Percentiles rank a stretch among this genome's conserved stretches.
Conservation (phyloP, 2,888 invertebrate species). For the Eremobia ochroleuca region DNA sequence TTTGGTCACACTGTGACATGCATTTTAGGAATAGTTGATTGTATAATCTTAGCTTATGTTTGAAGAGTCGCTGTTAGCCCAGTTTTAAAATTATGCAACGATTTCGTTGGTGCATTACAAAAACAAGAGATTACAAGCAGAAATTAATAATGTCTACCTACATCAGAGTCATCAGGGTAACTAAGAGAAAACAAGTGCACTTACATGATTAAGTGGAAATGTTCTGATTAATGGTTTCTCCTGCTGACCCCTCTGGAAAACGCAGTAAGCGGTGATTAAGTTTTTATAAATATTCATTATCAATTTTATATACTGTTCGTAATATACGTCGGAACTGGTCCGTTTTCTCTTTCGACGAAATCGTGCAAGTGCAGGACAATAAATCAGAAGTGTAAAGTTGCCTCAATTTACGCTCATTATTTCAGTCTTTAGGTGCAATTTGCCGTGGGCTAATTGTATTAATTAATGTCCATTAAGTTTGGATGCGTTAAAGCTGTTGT, state of each 20-base stretch:
- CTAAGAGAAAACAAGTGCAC: conserved; percentile 76
- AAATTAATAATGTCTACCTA: conserved; percentile 75
- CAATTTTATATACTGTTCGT: conserved; percentile 88
- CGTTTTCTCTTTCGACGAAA: conserved; percentile 91
- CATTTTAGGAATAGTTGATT: conserved; percentile 37
- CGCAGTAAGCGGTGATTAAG: conserved; percentile 85
- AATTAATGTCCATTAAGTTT: conserved; percentile 89
- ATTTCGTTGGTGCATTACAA: conserved; percentile 47
- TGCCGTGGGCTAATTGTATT: conserved; percentile 90
- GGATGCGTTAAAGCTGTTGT: conserved; percentile 84
- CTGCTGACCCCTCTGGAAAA: conserved; percentile 83
- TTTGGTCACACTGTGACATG: conserved; percentile 33
- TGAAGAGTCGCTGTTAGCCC: conserved; percentile 28
- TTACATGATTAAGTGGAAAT: conserved; percentile 86
- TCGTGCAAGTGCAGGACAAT: conserved; percentile 89
- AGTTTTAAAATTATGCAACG: conserved; percentile 52
- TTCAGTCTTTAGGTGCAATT: conserved; percentile 89
- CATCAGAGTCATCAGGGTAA: conserved; percentile 74
- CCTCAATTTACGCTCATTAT: conserved; percentile 90
- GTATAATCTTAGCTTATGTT: conserved; percentile 30
- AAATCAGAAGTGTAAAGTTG: conserved; percentile 91
- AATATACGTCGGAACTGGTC: conserved; percentile 88
- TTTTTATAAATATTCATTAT: conserved; percentile 90
- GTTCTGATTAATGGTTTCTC: conserved; percentile 88
- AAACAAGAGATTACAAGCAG: conserved; percentile 73